A percentile compares a stretch with the other conserved stretches of the same genome.
These are phyloP conservation scores for Malurus alboscapulatus DNA, from an alignment of 2,113 vertebrate species.

Conservation along the genomic window DNA sequence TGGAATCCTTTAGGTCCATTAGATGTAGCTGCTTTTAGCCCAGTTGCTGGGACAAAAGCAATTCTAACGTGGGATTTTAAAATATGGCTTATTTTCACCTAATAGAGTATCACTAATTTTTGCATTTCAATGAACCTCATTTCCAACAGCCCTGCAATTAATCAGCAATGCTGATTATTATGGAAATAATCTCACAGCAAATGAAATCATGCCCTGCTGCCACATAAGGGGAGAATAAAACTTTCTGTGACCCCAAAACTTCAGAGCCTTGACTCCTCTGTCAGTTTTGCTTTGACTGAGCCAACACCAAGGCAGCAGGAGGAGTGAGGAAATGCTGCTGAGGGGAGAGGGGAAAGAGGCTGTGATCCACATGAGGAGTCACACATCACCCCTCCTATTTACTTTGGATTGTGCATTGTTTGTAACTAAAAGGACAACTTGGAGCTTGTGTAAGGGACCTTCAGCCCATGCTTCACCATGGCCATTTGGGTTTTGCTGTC, in stretches of 20 bases:
- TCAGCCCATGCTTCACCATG: neutral
- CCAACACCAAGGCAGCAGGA: neutral
- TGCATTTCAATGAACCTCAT: conserved; percentile 23
- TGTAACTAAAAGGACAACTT: neutral
- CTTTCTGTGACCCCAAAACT: neutral
- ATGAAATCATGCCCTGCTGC: neutral
- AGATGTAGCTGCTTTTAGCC: conserved; percentile 13
- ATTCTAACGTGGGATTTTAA: neutral
- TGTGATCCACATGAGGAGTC: neutral
- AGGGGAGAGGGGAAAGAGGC: neutral
- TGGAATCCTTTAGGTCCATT: conserved; percentile 38
- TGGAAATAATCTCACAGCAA: neutral
- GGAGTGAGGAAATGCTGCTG: neutral
- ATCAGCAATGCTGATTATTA: neutral
- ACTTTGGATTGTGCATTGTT: neutral
- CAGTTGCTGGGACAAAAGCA: conserved; percentile 8
- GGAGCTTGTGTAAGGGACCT: neutral
- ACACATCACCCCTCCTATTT: neutral
- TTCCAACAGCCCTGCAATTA: neutral
- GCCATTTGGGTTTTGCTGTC: neutral
- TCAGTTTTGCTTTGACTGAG: neutral
- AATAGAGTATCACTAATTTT: conserved; percentile 13
- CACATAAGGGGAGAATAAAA: neutral
- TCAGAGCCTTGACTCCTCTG: neutral
- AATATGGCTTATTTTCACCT: conserved; percentile 27